Conservation (phyloP, 2,113 vertebrate genomes). For the Neogale vison region DNA sequence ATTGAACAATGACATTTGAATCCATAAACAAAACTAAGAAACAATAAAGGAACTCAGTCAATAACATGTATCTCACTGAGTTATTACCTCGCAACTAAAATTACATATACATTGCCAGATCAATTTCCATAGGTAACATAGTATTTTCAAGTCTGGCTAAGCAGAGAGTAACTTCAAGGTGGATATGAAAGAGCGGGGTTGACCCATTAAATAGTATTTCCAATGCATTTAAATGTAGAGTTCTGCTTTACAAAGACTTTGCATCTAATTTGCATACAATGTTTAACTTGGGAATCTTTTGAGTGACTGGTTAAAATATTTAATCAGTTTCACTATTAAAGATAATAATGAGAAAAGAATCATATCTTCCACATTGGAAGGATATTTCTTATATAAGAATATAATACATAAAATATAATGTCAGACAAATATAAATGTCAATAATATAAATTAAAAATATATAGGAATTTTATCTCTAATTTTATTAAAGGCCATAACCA, state of each 20-base stretch:
- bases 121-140: neutral
- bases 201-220: neutral
- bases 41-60: constrained; percentile 55
- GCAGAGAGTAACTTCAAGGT: neutral
- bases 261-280: neutral
- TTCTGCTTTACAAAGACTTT: neutral
- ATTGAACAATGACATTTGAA: constrained; percentile 69
- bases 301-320: neutral
- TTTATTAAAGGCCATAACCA: neutral
- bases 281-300: neutral
- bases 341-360: neutral
- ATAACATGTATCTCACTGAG: neutral
- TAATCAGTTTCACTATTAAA: neutral
- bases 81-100: constrained; percentile 23
- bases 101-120: neutral
- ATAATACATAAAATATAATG: neutral
- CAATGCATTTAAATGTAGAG: neutral
- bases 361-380: neutral
- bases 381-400: neutral
- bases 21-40: constrained; percentile 70
- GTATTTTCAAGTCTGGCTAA: neutral
- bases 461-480: neutral
- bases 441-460: neutral
- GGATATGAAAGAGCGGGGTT: neutral
- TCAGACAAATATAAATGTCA: neutral